Base-by-base conservation (phyloP, 2,888 invertebrate species). In the Caenorhabditis sp. region DNA sequence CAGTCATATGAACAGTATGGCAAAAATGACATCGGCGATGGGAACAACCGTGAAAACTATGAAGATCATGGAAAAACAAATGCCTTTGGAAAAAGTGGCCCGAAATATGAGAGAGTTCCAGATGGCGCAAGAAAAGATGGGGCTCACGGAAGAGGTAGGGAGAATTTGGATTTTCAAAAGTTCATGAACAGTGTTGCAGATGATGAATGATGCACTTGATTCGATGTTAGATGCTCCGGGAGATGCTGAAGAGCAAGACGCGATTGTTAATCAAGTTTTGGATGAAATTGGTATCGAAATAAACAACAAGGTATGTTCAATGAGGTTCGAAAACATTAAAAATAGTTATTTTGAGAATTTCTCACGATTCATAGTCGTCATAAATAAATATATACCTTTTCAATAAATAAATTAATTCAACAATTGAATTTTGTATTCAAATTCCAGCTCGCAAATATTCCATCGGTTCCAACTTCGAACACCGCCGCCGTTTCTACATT, bases 221-320 rank as follows among this genome's bases (percentile, higher is more conserved):
- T 94, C 94, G 85, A 93, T 95, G 85, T 90, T 95, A 84, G 92
- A 91, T 50, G 95, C 94, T 84, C 94, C 94, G 12, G 95, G 93
- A 0, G 95, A 95, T 89, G 95, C 95, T 88, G 93, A 93, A 80
- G 95, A 95, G 89, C 91, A 92, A 84, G 93, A 95, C 87, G 92
- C 92, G 78, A 92, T 96, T 89, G 93, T 95, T n/a, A 92, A 91
- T 86, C 92, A 94, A 89, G 94, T 95, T 52, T 91, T 95, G n/a
- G 95, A 95, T 90, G 95, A 96, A 90, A 95, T 96, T 85, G 95
- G 95, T 76, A 95, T 96, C 89, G 95, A 96, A 89, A 92, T 95
- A 76, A 93, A 93, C 79, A 38, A 63, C 1, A 65, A 65, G 31
- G 25, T 52, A 23, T 62, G 43, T n/a, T n/a, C n/a, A 10, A 31